Evolutionary conservation across 30 jellyfish, hydroid and myxozoan genomes (phyloP).

Genomic region (Phacellophora camtschatica): DNA sequence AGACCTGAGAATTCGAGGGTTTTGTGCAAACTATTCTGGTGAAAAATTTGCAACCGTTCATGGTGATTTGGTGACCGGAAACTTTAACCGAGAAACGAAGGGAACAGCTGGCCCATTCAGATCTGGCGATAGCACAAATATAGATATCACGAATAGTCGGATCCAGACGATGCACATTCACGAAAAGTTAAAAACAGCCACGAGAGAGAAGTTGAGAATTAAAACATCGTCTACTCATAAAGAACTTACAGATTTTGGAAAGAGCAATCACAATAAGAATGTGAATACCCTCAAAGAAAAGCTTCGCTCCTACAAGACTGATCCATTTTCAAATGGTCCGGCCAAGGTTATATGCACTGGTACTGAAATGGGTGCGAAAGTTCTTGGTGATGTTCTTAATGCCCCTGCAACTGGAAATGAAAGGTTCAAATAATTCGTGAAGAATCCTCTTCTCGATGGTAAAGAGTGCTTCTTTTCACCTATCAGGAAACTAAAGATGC

Average conservation of each 20-base stretch:
- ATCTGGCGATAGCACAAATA: not conserved
- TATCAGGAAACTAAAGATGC: not conserved
- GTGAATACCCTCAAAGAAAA: not conserved
- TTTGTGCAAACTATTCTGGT: not conserved
- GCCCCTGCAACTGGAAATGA: no score
- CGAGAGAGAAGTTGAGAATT: not conserved
- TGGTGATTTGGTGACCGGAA: not conserved
- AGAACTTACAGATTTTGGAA: not conserved
- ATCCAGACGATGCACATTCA: not conserved
- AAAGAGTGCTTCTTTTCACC: not conserved
- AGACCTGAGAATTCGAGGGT: not conserved
- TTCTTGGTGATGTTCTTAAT: not conserved
- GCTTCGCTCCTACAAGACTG: not conserved
- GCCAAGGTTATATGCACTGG: no score
- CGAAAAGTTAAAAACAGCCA: not conserved
- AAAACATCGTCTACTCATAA: not conserved
- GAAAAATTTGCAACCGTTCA: slow-evolving; percentile 3
- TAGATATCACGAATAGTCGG: not conserved
- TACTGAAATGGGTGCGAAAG: no score
- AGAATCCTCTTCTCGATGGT: not conserved
- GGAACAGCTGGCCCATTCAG: slow-evolving; percentile 15
- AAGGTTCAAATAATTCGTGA: not conserved
- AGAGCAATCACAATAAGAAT: not conserved
- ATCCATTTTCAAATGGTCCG: no score
- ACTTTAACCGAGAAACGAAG: slow-evolving; percentile 1